Conservation (phyloP, 2,113 vertebrate species). For the Eonycteris spelaea region DNA sequence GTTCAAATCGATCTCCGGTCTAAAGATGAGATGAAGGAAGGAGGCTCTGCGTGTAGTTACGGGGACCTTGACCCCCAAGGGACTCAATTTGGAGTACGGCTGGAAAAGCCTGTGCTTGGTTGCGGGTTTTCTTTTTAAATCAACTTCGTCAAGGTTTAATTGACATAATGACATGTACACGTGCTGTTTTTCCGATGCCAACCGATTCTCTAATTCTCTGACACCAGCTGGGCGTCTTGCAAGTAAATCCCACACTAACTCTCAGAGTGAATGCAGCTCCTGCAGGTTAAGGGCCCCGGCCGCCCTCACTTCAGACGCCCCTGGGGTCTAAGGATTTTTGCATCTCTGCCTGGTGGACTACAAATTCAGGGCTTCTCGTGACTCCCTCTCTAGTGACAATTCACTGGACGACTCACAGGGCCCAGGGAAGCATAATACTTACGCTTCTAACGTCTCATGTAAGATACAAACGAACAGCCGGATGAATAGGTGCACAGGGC, state of each 20-base stretch:
- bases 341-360: neutral
- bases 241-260: neutral
- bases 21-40: neutral
- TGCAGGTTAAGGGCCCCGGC: neutral
- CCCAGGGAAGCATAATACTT: neutral
- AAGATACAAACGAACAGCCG: neutral
- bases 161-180: neutral
- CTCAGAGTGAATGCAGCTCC: neutral
- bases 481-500: neutral
- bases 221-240: neutral
- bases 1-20: neutral
- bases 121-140: neutral
- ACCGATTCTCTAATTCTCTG: neutral
- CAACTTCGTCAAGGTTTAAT: neutral
- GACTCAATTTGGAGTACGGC: too few species aligned
- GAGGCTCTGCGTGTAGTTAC: neutral
- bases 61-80: neutral
- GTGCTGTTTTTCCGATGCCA: neutral
- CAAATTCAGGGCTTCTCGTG: neutral
- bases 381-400: neutral
- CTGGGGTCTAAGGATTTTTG: neutral
- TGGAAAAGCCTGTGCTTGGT: neutral
- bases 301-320: neutral
- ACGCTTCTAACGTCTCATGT: neutral
- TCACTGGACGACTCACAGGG: neutral